Evolutionary conservation across 2,113 vertebrate genomes (phyloP).

Genomic region (Platysternon megacephalum): DNA sequence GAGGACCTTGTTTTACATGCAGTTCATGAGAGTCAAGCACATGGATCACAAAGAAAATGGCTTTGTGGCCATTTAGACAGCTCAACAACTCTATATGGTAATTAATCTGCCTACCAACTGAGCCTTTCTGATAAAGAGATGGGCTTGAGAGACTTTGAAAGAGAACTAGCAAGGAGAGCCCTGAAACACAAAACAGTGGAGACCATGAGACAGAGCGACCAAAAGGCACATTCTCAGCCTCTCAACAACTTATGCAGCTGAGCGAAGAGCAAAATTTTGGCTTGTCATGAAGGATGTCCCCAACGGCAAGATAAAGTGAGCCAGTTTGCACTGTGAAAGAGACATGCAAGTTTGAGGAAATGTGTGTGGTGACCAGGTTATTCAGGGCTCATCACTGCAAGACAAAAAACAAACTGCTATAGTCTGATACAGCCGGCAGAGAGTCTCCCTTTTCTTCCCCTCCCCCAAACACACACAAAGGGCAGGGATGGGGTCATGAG

Average conservation of each 20-base stretch:
- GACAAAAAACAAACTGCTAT: not conserved
- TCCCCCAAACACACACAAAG: not conserved
- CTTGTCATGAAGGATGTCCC: not conserved
- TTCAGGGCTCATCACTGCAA: not conserved
- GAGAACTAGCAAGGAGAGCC: not conserved
- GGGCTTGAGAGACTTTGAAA: not conserved
- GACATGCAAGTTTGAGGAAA: not conserved
- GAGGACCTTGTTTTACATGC: not conserved
- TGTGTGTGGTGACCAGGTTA: not conserved
- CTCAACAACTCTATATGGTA: not conserved
- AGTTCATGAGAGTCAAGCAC: not conserved
- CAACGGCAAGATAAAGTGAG: not conserved
- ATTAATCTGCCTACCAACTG: not conserved
- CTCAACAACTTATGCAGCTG: constrained; percentile 5
- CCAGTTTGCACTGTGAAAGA: not conserved
- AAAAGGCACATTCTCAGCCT: not conserved
- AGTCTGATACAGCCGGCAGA: not conserved
- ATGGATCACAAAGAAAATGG: constrained; percentile 32
- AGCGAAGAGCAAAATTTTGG: not conserved
- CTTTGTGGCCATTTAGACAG: not conserved
- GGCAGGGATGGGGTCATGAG: constrained; percentile 14
- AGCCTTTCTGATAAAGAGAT: constrained; percentile 31
- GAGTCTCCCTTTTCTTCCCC: not conserved
- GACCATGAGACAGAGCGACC: not conserved
- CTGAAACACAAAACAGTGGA: not conserved